Conservation (phyloP, 2,888 invertebrate species). For the Dolichopus griseipennis region DNA sequence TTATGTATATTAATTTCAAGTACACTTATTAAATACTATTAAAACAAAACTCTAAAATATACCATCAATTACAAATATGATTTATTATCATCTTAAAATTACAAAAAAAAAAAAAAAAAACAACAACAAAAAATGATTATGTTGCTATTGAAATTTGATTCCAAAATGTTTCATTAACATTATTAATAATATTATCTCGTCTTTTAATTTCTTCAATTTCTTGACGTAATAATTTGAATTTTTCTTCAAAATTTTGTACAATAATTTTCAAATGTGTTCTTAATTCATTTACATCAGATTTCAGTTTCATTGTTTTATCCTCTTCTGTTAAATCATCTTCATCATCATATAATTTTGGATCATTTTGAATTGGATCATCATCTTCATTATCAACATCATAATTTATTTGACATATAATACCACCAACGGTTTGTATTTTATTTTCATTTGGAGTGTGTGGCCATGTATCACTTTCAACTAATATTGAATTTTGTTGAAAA, state of each 20-base stretch:
- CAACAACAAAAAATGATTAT: too few species aligned
- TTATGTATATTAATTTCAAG: too few species aligned
- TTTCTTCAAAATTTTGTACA: constrained; percentile 31
- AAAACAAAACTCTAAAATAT: too few species aligned
- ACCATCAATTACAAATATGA: too few species aligned
- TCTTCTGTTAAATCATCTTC: not conserved
- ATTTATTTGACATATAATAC: not conserved
- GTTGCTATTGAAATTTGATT: not conserved
- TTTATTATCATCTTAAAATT: too few species aligned
- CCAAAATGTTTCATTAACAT: constrained; percentile 24
- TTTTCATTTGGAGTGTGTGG: not conserved
- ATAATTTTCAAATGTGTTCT: constrained; percentile 32
- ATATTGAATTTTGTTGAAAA: not conserved
- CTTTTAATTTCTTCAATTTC: constrained; percentile 26
- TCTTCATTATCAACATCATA: too few species aligned
- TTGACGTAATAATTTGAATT: constrained; percentile 26
- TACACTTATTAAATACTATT: too few species aligned
- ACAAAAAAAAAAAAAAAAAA: too few species aligned
- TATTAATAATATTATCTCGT: constrained; percentile 26
- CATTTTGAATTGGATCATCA: not conserved
- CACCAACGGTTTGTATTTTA: not conserved
- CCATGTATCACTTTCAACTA: not conserved
- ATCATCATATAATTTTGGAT: not conserved
- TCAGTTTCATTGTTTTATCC: not conserved
- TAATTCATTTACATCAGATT: constrained; percentile 16